Conservation (phyloP, 1,140 invertebrate genomes). For the Drosophila simulans region DNA sequence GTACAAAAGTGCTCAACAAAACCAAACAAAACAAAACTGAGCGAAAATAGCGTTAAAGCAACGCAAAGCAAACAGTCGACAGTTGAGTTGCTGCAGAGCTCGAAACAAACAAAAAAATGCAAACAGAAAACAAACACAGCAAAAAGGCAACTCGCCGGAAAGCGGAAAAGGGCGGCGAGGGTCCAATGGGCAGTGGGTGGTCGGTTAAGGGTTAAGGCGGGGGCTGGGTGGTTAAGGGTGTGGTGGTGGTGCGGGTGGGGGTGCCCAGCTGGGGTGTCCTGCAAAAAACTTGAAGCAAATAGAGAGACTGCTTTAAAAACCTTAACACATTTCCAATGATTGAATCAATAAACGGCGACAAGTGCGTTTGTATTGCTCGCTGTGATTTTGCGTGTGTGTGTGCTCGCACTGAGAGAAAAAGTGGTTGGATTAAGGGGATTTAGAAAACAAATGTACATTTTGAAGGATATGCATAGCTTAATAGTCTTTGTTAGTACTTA, state of each 20-base stretch:
- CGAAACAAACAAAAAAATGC: constrained; percentile 61
- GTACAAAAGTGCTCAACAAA: constrained; percentile 65
- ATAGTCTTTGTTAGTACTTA: too few species aligned
- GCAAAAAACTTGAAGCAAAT: constrained; percentile 66
- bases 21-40: constrained; percentile 55
- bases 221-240: constrained; percentile 1
- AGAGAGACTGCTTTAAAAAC: constrained; percentile 69
- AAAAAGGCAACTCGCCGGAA: constrained; percentile 71
- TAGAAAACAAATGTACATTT: background rate
- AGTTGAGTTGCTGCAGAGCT: constrained; percentile 53
- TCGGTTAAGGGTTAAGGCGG: constrained; percentile 8
- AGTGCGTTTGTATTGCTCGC: constrained; percentile 40
- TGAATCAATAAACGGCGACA: constrained; percentile 81
- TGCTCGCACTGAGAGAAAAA: constrained; percentile 7
- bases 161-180: constrained; percentile 40
- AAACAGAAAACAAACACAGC: constrained; percentile 76
- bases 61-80: constrained; percentile 79
- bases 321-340: constrained; percentile 78
- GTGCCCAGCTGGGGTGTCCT: constrained; percentile 25
- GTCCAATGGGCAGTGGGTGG: constrained; percentile 29
- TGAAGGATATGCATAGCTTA: too few species aligned
- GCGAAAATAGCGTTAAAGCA: constrained; percentile 78
- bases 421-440: fast-evolving
- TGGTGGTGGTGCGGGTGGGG: background rate
- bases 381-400: constrained; percentile 8